A percentile compares a stretch with the other conserved stretches of the same genome.
Evolutionary conservation across 2,797 vertebrate genomes (phyloP).

Genomic region (Gallinago nigripennis): DNA sequence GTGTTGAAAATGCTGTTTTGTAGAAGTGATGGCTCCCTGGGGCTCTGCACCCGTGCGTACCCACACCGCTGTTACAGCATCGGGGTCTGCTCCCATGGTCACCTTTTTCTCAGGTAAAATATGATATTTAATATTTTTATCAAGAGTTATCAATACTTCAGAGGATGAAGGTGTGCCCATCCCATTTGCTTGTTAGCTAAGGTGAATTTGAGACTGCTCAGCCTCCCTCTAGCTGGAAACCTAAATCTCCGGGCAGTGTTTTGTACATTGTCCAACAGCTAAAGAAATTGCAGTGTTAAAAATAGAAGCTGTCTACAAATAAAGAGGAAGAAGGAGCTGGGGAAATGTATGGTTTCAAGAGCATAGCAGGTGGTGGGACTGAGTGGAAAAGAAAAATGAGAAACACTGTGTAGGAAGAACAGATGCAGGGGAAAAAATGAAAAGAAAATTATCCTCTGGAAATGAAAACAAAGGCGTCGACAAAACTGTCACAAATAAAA

Average conservation of each 20-base stretch:
- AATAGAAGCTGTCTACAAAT: not conserved
- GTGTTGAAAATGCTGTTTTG: not conserved
- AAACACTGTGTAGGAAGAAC: not conserved
- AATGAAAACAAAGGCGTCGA: not conserved
- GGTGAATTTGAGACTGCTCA: not conserved
- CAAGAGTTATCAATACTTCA: not conserved
- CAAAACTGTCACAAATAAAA: not conserved
- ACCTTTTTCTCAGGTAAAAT: not conserved
- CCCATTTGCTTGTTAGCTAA: not conserved
- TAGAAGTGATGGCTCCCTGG: not conserved
- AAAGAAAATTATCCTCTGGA: not conserved
- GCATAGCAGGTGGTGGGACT: not conserved
- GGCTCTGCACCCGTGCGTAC: not conserved
- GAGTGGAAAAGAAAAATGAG: not conserved
- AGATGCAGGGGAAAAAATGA: not conserved
- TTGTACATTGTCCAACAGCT: not conserved
- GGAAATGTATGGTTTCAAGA: not conserved
- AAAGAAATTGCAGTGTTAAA: not conserved
- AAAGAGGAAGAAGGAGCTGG: not conserved
- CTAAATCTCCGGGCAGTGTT: not conserved
- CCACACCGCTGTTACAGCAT: rapidly evolving
- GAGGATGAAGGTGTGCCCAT: not conserved
- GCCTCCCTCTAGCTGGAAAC: not conserved
- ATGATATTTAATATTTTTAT: not conserved
- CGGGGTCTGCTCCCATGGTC: not conserved